A percentile compares a stretch with the other conserved stretches of the same genome.
These are phyloP conservation scores for Muscidifurax raptorellus DNA, from an alignment of 1,140 invertebrate species.

Conservation along the genomic window DNA sequence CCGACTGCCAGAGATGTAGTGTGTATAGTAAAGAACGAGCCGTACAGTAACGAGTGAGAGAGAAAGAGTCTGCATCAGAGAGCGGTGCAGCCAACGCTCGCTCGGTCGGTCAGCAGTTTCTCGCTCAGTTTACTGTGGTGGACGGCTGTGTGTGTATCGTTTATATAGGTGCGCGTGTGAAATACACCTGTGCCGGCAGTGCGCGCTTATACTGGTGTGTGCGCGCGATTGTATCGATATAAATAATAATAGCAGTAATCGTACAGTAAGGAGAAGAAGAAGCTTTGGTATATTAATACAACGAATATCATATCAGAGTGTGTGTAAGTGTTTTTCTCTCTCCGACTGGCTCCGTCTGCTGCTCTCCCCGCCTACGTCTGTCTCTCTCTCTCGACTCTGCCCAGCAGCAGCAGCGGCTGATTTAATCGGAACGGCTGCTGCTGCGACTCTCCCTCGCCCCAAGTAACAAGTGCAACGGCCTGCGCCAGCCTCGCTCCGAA, in stretches of 20 bases:
- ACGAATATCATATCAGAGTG: not conserved
- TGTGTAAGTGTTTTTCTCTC: slow-evolving; percentile 52
- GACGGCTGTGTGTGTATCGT: not conserved
- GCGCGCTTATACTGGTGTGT: not conserved
- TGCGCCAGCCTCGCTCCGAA: slow-evolving; percentile 38
- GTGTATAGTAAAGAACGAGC: not conserved
- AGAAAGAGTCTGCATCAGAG: not conserved
- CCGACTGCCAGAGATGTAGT: not conserved
- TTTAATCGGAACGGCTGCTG: slow-evolving; percentile 23
- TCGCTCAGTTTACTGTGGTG: not conserved
- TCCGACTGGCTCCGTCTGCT: slow-evolving; percentile 1
- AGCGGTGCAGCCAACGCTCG: not conserved
- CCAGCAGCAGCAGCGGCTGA: slow-evolving; percentile 4
- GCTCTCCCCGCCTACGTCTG: not conserved
- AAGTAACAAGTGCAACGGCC: slow-evolving; percentile 47
- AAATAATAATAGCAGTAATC: not conserved
- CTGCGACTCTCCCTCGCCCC: not conserved
- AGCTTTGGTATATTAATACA: not conserved
- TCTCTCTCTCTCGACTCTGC: slow-evolving; percentile 18
- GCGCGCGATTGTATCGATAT: not conserved
- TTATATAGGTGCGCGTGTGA: not conserved
- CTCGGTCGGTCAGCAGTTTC: not conserved
- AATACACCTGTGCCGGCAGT: slow-evolving; percentile 29
- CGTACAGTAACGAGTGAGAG: too few relatives aligned
- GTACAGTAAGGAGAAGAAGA: not conserved